Evolutionary conservation across 2,797 vertebrate species (phyloP).

Genomic region (Austrolebias charrua): DNA sequence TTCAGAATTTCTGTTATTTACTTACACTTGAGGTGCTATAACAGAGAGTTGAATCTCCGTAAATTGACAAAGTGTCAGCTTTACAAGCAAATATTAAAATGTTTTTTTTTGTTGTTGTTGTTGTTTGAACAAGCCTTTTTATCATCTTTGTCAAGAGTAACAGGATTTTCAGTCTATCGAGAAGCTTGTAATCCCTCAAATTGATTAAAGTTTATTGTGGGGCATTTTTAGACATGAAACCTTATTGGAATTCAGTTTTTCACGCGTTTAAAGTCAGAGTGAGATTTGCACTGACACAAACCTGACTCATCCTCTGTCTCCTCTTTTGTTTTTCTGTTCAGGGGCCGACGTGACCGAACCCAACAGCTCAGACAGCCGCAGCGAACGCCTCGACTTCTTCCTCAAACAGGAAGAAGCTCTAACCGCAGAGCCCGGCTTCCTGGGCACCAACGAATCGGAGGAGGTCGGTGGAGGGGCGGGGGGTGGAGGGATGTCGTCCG

Average conservation of each 20-base stretch:
- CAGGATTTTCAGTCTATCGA: constrained; percentile 23
- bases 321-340: constrained; percentile 46
- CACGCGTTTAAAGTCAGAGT: constrained; percentile 9
- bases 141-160: constrained; percentile 24
- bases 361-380: constrained; percentile 86
- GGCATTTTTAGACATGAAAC: constrained; percentile 18
- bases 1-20: constrained; percentile 15
- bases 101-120: constrained; percentile 5
- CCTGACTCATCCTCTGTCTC: constrained; percentile 27
- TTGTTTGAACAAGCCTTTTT: constrained; percentile 20
- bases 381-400: constrained; percentile 87
- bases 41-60: constrained; percentile 32
- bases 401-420: constrained; percentile 86
- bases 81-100: constrained; percentile 5
- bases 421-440: constrained; percentile 81
- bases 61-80: constrained; percentile 30
- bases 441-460: constrained; percentile 86
- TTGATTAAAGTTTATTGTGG: constrained; percentile 18
- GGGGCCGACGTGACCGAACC: constrained; percentile 87
- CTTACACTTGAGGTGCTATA: constrained; percentile 29
- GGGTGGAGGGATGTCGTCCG: constrained; percentile 80
- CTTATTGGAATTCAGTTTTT: constrained; percentile 12
- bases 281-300: constrained; percentile 4
- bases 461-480: constrained; percentile 81
- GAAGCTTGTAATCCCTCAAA: constrained; percentile 39